Percentiles rank a stretch among this genome's conserved stretches.
Conservation (phyloP, 2,113 vertebrate species). For the Acanthisitta chloris region DNA sequence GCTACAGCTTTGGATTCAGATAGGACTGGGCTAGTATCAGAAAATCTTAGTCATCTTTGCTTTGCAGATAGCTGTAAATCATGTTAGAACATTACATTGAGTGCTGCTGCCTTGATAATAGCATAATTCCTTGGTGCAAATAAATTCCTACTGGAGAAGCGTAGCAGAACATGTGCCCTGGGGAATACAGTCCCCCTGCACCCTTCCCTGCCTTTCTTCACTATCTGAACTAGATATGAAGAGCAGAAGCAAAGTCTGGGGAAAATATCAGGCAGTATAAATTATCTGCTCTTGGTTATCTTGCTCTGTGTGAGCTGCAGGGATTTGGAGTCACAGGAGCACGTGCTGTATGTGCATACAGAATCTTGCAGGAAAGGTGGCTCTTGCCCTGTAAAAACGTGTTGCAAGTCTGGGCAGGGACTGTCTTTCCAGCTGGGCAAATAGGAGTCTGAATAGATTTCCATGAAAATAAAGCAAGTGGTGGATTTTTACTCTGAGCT, state of each 20-base stretch:
- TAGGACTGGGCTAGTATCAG: background rate
- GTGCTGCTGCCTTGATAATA: background rate
- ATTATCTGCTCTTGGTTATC: background rate
- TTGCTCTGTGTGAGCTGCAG: background rate
- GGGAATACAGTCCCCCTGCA: background rate
- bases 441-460: background rate
- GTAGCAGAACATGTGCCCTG: background rate
- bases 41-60: background rate
- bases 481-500: background rate
- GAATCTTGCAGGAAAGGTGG: background rate
- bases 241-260: background rate
- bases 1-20: background rate
- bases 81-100: background rate
- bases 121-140: background rate
- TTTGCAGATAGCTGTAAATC: background rate
- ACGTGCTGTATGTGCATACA: accelerated
- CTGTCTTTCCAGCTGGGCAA: background rate
- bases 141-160: background rate
- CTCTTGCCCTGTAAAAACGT: background rate
- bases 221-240: background rate
- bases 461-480: background rate
- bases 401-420: background rate
- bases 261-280: background rate
- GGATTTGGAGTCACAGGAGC: background rate
- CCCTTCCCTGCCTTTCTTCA: background rate